A percentile compares a stretch with the other conserved stretches of the same genome.
Evolutionary conservation across 2,113 vertebrate genomes (phyloP).

Genomic region (Anguilla rostrata): DNA sequence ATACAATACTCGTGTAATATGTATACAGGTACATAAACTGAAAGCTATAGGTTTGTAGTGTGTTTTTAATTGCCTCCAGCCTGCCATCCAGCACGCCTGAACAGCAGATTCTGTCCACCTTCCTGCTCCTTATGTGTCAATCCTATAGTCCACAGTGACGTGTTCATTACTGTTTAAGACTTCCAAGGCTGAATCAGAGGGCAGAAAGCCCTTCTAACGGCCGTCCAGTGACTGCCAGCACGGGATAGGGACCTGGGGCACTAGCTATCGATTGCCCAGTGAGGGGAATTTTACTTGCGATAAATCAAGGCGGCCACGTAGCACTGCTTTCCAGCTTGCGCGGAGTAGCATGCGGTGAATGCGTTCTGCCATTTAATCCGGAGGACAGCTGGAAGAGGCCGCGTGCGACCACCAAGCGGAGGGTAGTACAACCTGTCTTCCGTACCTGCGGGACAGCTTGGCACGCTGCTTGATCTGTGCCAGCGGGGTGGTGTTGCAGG

Average conservation of each 20-base stretch:
- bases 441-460: not conserved
- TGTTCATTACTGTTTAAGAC: not conserved
- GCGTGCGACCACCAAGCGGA: not conserved
- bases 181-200: not conserved
- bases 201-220: not conserved
- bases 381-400: not conserved
- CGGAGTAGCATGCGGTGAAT: not conserved
- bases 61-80: no score
- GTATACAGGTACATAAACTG: no score
- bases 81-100: no score
- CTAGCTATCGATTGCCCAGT: not conserved
- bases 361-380: not conserved
- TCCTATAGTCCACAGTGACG: not conserved
- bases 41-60: no score
- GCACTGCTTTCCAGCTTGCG: not conserved
- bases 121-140: not conserved
- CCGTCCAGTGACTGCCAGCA: not conserved
- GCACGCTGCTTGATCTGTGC: not conserved
- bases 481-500: not conserved
- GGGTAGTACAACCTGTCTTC: not conserved
- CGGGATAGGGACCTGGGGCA: not conserved
- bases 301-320: not conserved
- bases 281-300: not conserved
- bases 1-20: no score
- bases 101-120: no score